Percentiles rank a stretch among this genome's conserved stretches.
These are phyloP conservation scores for Nymphalis urticae DNA, from an alignment of 2,888 invertebrate genomes.

Conservation along the genomic window DNA sequence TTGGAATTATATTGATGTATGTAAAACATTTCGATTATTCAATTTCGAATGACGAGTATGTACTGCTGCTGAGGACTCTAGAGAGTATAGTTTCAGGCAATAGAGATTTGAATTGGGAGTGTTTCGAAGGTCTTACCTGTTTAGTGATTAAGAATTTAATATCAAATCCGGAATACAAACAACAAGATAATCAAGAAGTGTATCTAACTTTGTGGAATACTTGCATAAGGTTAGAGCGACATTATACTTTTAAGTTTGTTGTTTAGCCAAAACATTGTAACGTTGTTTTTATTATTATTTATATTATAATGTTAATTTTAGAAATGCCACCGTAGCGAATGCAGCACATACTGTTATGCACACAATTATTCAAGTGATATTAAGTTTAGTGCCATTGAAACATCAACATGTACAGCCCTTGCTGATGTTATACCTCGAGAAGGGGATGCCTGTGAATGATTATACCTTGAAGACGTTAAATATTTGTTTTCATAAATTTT, in stretches of 20 bases:
- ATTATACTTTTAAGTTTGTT: background rate
- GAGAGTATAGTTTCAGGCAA: slow-evolving; percentile 54
- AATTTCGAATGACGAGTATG: slow-evolving; percentile 51
- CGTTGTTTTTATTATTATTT: background rate
- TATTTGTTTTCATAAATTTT: slow-evolving; percentile 58
- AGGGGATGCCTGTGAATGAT: slow-evolving; percentile 65
- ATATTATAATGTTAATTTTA: slow-evolving; percentile 47
- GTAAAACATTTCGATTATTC: slow-evolving; percentile 53
- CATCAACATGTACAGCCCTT: slow-evolving; percentile 58
- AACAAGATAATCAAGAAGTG: slow-evolving; percentile 17
- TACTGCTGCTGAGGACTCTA: slow-evolving; percentile 52
- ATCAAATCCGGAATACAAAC: slow-evolving; percentile 7
- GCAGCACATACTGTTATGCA: slow-evolving; percentile 59
- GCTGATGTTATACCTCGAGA: slow-evolving; percentile 67
- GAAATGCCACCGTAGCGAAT: slow-evolving; percentile 57
- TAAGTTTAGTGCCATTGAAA: slow-evolving; percentile 53
- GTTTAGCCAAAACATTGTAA: background rate
- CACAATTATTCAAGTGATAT: slow-evolving; percentile 57
- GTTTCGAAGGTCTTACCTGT: slow-evolving; percentile 52
- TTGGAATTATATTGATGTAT: slow-evolving; percentile 60
- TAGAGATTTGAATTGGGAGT: slow-evolving; percentile 52
- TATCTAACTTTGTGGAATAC: slow-evolving; percentile 62
- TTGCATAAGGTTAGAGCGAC: slow-evolving; percentile 64
- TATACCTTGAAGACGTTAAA: slow-evolving; percentile 60
- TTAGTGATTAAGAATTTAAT: slow-evolving; percentile 44